Evolutionary conservation across 2,888 invertebrate genomes (phyloP).

Genomic region (Silvanus unidentatus): DNA sequence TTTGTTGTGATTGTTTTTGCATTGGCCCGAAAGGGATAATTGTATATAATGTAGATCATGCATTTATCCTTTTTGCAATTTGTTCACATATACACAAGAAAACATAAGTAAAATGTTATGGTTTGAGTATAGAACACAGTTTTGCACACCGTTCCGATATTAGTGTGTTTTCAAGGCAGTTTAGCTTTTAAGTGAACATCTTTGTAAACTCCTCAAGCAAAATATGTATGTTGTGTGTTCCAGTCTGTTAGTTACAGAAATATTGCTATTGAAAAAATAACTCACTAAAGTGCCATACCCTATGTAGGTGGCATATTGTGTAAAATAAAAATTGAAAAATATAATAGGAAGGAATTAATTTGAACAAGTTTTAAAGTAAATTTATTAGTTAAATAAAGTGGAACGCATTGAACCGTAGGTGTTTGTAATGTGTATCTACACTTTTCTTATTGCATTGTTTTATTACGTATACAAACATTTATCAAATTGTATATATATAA

Average conservation of each 20-base stretch:
- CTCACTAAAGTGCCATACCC: background rate
- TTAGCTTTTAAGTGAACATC: background rate
- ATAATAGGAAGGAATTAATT: background rate
- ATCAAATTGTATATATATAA: background rate
- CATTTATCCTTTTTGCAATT: no score
- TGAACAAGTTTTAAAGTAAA: no score
- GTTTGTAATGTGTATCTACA: conserved; percentile 1
- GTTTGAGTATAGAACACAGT: no score
- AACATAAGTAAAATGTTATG: no score
- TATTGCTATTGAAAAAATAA: no score
- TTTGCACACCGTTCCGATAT: no score
- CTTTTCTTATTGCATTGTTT: background rate
- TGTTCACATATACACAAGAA: no score
- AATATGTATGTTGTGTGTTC: conserved; percentile 1
- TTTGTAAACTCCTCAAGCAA: conserved; percentile 4
- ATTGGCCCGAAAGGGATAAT: no score
- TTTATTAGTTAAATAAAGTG: conserved; percentile 4
- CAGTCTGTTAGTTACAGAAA: conserved; percentile 4
- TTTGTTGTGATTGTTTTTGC: no score
- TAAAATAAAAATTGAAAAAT: background rate
- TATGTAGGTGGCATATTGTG: conserved; percentile 3
- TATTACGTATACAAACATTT: conserved; percentile 3
- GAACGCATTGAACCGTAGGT: conserved; percentile 6
- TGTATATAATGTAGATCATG: no score
- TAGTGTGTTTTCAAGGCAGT: no score